Evolutionary conservation across 2,888 invertebrate genomes (phyloP), one percentile per base, ranked within the genome.

Genomic region (Uloborus plumipes): DNA sequence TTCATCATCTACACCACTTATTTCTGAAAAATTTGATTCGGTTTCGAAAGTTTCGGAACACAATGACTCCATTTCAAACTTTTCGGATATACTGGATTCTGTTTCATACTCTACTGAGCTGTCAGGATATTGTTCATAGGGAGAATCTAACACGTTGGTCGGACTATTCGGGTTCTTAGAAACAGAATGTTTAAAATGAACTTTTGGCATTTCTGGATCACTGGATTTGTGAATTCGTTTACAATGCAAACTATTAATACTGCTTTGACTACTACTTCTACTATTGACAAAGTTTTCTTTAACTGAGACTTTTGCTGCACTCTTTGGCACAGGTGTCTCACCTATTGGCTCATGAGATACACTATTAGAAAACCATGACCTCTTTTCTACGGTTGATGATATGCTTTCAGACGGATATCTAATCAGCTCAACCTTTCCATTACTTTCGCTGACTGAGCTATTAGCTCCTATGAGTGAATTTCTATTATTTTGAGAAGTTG

Each of bases 401-500:
- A 88, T 87, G 64, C 86, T 86, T 16, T 86, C 86, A 18, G 87
- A 84, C 20, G 88, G 88, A 71, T 88, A 87, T 18, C 87, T 86
- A 65, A 88, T 87, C 6, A 89, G 86, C 84, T 88, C 88, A 26
- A 65, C 15, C 69, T 67, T 67, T 18, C 61, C 15, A 59, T 14
- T 18, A 58, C 31, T 75, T 49, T 66, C 49, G 13, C 20, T 61
- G 16, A 26, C 13, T 50, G 9, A 31, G 15, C n/a, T 18, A 11
- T 58, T 22, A 0, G n/a, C 26, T 58, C 0, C 26, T 51, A 55
- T 18, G 49, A 14, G 2, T 11, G 7, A 9, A 55, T 39, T 31
- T 69, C 53, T 55, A 31, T 18, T 7, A 39, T 26, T 39, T 58
- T 31, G 58, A 53, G 22, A 49, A 50, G 70, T 22, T 18, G 20